Evolutionary conservation across 2,888 invertebrate genomes (phyloP).

Genomic region (Saturnia japonica): DNA sequence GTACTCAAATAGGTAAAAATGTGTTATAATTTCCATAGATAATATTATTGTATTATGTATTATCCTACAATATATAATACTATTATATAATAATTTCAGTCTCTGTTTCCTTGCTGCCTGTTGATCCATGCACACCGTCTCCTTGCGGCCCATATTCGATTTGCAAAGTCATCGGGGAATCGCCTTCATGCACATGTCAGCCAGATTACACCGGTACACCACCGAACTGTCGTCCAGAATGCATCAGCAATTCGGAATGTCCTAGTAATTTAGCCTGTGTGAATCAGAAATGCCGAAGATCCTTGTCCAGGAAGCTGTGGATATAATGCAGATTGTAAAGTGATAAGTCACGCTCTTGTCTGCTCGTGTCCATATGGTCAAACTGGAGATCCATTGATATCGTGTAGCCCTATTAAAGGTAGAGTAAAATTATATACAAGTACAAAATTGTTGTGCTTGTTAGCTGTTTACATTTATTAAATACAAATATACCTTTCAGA

Average conservation of each 20-base stretch:
- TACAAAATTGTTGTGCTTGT: not conserved
- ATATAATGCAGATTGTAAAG: constrained; percentile 86
- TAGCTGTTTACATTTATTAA: not conserved
- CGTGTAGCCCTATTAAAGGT: constrained; percentile 71
- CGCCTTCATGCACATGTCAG: constrained; percentile 85
- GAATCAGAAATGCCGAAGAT: constrained; percentile 86
- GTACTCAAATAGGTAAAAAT: constrained; percentile 77
- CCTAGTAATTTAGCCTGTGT: constrained; percentile 84
- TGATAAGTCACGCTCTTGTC: constrained; percentile 87
- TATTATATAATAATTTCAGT: too few relatives aligned
- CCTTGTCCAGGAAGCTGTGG: constrained; percentile 87
- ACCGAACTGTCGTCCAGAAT: constrained; percentile 86
- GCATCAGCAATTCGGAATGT: constrained; percentile 86
- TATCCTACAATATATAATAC: constrained; percentile 1
- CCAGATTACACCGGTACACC: constrained; percentile 83
- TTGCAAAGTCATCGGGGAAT: constrained; percentile 83
- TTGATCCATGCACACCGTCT: constrained; percentile 84
- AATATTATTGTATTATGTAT: not conserved
- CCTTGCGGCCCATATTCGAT: constrained; percentile 86
- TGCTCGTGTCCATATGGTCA: constrained; percentile 84
- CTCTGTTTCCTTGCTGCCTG: constrained; percentile 61
- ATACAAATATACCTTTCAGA: constrained; percentile 49
- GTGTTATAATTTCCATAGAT: not conserved
- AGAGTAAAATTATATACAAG: constrained; percentile 24
- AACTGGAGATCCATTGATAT: constrained; percentile 85